These are phyloP conservation scores for Choloepus hoffmanni DNA, from an alignment of 2,113 vertebrate genomes.

Conservation along the genomic window DNA sequence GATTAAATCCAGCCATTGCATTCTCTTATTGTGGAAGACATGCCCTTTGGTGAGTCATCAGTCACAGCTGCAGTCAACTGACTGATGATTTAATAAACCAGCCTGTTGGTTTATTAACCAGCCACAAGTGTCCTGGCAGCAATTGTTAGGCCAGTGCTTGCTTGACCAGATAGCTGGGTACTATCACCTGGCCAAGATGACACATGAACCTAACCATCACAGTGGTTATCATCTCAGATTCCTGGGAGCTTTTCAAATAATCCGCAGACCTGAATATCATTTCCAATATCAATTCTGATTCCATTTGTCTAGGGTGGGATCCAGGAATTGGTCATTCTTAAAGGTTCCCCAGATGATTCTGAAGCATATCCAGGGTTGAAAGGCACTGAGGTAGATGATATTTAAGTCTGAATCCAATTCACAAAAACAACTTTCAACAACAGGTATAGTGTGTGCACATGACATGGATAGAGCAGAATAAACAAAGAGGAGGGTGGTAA, in stretches of 20 bases:
- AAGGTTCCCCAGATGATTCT: background rate
- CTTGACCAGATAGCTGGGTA: no score
- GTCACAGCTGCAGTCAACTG: no score
- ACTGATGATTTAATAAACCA: no score
- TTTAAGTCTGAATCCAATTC: background rate
- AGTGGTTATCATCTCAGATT: background rate
- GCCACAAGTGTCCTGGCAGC: no score
- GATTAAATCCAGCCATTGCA: no score
- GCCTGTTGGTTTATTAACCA: no score
- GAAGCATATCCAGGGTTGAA: background rate
- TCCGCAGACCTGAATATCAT: background rate
- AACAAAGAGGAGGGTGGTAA: background rate
- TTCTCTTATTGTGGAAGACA: no score
- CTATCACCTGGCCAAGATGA: no score
- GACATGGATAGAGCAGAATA: background rate
- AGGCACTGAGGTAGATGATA: background rate
- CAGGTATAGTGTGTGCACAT: background rate
- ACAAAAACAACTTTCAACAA: background rate
- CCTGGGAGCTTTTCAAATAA: background rate
- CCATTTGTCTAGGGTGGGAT: background rate
- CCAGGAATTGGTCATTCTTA: background rate
- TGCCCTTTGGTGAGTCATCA: no score
- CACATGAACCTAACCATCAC: no score
- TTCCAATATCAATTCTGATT: background rate
- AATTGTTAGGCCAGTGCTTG: no score